Percentiles rank a stretch among this genome's conserved stretches.
These are phyloP conservation scores for Fragum fragum DNA, from an alignment of 2,888 invertebrate species.

Conservation along the genomic window DNA sequence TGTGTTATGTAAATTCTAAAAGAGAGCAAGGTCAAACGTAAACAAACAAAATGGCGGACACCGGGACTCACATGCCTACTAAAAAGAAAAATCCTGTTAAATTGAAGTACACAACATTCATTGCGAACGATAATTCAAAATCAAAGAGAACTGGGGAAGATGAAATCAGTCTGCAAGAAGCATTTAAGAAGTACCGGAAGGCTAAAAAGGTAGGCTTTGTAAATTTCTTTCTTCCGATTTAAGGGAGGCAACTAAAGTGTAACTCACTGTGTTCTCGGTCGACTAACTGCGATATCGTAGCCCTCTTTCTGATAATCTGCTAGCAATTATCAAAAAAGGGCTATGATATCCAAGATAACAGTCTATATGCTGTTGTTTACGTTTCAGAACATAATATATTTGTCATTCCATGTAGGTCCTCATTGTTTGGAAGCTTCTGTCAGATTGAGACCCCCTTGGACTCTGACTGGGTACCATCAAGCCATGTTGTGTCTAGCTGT, in stretches of 20 bases:
- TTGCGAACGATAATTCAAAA: constrained; percentile 12
- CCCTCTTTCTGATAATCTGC: too few species aligned
- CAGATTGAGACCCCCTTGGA: too few species aligned
- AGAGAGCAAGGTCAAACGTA: constrained; percentile 36
- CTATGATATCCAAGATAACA: too few species aligned
- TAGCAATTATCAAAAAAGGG: too few species aligned
- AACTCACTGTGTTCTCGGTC: too few species aligned
- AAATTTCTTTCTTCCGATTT: neutral
- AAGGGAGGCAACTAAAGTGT: constrained; percentile 33
- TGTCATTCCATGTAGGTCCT: too few species aligned
- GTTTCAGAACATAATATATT: too few species aligned
- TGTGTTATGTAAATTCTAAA: neutral
- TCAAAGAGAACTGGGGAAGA: constrained; percentile 28
- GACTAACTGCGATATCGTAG: too few species aligned
- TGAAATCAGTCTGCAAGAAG: constrained; percentile 57
- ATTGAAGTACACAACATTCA: constrained; percentile 58
- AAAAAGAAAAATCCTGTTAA: constrained; percentile 30
- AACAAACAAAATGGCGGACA: constrained; percentile 70
- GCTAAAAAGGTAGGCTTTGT: constrained; percentile 61
- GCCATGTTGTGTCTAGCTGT: too few species aligned
- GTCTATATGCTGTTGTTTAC: too few species aligned
- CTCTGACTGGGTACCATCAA: too few species aligned
- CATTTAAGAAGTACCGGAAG: constrained; percentile 57
- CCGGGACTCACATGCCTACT: constrained; percentile 41
- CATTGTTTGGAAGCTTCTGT: too few species aligned